Evolutionary conservation across 2,888 invertebrate species (phyloP).

Genomic region (Caradrina kadenii): DNA sequence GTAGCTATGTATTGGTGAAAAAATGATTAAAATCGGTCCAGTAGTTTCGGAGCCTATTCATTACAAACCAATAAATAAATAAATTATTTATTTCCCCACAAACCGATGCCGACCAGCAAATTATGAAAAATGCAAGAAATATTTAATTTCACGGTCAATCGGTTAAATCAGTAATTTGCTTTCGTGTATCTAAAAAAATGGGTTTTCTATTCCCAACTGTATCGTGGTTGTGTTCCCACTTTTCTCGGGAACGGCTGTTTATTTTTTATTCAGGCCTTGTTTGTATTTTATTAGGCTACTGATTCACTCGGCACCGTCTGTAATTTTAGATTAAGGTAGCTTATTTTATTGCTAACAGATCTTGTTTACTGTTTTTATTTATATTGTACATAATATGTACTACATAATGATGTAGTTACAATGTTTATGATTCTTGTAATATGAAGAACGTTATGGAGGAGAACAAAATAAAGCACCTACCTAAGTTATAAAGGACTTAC

Average conservation of each 20-base stretch:
- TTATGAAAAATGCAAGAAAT: too few relatives aligned
- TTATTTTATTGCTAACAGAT: conserved; percentile 44
- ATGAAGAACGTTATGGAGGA: neutral
- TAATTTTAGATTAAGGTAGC: conserved; percentile 56
- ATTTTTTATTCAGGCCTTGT: conserved; percentile 57
- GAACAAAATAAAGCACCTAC: neutral
- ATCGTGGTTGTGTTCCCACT: conserved; percentile 15
- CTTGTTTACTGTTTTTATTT: conserved; percentile 43
- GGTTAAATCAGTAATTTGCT: neutral
- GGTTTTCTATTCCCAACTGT: conserved; percentile 16
- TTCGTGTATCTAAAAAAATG: neutral
- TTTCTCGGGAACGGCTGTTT: conserved; percentile 46
- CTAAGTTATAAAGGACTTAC: neutral
- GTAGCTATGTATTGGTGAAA: too few relatives aligned
- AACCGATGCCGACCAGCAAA: too few relatives aligned
- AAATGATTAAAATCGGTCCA: too few relatives aligned
- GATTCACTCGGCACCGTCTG: conserved; percentile 52
- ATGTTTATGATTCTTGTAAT: conserved; percentile 21
- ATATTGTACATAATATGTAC: too few relatives aligned
- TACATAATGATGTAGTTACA: too few relatives aligned
- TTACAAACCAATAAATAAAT: too few relatives aligned
- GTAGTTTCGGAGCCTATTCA: too few relatives aligned
- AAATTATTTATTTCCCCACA: too few relatives aligned
- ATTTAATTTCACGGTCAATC: neutral
- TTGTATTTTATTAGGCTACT: conserved; percentile 62